Evolutionary conservation across 2,797 vertebrate species (phyloP).

Genomic region (Paramormyrops hopkinsi): DNA sequence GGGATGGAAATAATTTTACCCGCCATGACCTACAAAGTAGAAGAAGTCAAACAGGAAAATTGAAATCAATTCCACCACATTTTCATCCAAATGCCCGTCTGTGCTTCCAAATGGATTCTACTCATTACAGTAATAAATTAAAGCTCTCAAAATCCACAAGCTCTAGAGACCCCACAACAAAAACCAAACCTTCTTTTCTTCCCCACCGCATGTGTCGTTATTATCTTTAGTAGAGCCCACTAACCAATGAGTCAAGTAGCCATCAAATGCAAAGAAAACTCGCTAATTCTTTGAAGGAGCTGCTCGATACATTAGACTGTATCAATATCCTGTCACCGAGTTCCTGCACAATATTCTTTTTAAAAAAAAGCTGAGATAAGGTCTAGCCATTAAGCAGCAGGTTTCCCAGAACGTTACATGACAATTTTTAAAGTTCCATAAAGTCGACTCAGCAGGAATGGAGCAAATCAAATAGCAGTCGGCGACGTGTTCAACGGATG

Average conservation of each 20-base stretch:
- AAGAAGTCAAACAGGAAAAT: slow-evolving; percentile 3
- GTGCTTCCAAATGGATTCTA: slow-evolving; percentile 12
- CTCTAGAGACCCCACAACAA: not conserved
- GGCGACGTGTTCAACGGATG: not conserved
- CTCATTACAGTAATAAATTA: slow-evolving; percentile 18
- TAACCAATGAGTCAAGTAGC: slow-evolving; percentile 25
- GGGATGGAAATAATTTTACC: not conserved
- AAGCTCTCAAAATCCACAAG: slow-evolving; percentile 4
- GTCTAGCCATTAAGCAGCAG: slow-evolving; percentile 26
- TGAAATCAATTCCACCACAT: not conserved
- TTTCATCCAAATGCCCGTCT: not conserved
- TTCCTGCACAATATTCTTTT: slow-evolving; percentile 25
- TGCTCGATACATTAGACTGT: slow-evolving; percentile 28
- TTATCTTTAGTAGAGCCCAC: slow-evolving; percentile 15
- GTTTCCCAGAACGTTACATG: slow-evolving; percentile 24
- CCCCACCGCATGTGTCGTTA: not conserved
- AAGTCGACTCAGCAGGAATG: not conserved
- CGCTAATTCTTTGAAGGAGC: slow-evolving; percentile 32
- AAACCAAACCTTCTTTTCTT: slow-evolving; percentile 5
- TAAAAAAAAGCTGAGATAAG: slow-evolving; percentile 21
- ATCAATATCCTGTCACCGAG: slow-evolving; percentile 5
- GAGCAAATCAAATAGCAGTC: not conserved
- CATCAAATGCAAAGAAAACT: not conserved
- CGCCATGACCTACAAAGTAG: not conserved
- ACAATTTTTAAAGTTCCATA: not conserved